A percentile compares a stretch with the other conserved stretches of the same genome.
phyloP scores from a whole-genome alignment of 2,888 invertebrate genomes.

The Protonemura montana region DNA sequence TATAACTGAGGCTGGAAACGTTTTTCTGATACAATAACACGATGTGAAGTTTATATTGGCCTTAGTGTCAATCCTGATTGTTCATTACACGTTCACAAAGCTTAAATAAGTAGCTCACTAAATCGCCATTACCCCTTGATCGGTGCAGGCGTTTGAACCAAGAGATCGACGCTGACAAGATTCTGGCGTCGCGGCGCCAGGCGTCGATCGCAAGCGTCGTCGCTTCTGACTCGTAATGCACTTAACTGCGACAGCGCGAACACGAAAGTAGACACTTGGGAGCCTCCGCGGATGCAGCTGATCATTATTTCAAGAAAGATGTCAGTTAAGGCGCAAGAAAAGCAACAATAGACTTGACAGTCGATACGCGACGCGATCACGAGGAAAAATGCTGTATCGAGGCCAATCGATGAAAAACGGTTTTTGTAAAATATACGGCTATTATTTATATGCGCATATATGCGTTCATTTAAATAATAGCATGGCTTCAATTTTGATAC shows the following conservation, averaged over 20 bases:
- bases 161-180: no score
- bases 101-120: no score
- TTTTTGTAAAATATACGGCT: background rate
- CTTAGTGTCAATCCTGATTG: no score
- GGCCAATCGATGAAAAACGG: background rate
- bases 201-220: background rate
- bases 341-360: background rate
- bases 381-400: no score
- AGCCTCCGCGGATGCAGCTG: background rate
- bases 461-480: background rate
- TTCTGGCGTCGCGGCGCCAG: background rate
- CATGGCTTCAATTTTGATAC: background rate
- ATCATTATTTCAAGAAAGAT: background rate
- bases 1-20: no score
- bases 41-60: no score
- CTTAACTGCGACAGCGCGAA: background rate
- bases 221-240: background rate
- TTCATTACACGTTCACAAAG: no score
- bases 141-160: no score
- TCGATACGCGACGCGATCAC: background rate
- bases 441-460: background rate
- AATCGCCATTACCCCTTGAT: no score
- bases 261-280: background rate
- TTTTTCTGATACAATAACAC: no score
- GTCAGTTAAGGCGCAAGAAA: background rate